Evolutionary conservation across 2,888 invertebrate species (phyloP).

Genomic region (Crossocerus cetratus): DNA sequence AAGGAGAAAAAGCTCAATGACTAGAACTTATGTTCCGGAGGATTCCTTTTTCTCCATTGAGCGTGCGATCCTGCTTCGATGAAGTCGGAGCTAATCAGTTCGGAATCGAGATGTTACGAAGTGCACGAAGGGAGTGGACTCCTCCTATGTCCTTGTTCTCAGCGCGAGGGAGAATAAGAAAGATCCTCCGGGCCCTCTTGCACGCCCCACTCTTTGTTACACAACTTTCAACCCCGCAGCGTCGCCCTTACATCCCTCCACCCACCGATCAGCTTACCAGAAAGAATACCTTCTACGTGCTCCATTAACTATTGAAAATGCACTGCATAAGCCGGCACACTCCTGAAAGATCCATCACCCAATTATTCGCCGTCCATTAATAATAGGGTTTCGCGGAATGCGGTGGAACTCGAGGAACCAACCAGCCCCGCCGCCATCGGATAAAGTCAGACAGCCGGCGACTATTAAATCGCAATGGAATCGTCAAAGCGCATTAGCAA

Average conservation of each 20-base stretch:
- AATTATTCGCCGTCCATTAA: too few species aligned
- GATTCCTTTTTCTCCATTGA: constrained; percentile 46
- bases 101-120: constrained; percentile 16
- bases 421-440: too few species aligned
- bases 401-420: too few species aligned
- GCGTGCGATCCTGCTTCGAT: constrained; percentile 42
- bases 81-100: constrained; percentile 12
- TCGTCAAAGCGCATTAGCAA: too few species aligned
- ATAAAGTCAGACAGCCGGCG: too few species aligned
- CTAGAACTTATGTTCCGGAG: constrained; percentile 19
- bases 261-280: constrained; percentile 10
- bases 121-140: neutral
- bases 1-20: neutral
- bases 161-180: constrained; percentile 8
- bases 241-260: constrained; percentile 43
- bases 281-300: too few species aligned
- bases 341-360: too few species aligned
- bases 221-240: constrained; percentile 43
- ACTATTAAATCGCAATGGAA: too few species aligned
- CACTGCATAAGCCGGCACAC: too few species aligned
- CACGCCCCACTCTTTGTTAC: constrained; percentile 45
- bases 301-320: too few species aligned
- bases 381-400: too few species aligned
- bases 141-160: neutral
- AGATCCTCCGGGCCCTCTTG: constrained; percentile 31